A percentile compares a stretch with the other conserved stretches of the same genome.
phyloP scores from a whole-genome alignment of 2,113 vertebrate genomes.

The Bubo bubo region DNA sequence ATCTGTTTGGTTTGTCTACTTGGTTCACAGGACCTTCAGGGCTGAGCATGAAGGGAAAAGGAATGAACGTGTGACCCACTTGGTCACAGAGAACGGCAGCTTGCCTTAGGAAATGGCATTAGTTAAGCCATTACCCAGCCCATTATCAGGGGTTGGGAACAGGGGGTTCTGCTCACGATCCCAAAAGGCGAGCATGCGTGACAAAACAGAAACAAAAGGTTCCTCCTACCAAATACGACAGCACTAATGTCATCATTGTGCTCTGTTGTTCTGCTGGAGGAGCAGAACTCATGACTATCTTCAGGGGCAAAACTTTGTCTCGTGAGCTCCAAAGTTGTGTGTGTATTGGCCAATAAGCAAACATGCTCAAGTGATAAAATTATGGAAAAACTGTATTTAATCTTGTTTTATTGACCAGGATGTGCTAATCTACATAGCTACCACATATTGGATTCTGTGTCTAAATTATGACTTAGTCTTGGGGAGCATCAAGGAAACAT shows the following conservation, averaged over 20 bases:
- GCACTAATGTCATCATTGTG: not conserved
- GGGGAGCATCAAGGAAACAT: not conserved
- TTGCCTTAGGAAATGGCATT: not conserved
- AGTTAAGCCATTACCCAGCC: not conserved
- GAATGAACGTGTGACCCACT: fast-evolving
- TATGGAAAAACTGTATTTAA: not conserved
- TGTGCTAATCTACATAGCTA: not conserved
- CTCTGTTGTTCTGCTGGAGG: not conserved
- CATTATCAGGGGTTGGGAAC: not conserved
- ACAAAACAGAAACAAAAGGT: not conserved
- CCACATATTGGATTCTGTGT: not conserved
- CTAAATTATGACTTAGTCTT: not conserved
- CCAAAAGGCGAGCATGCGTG: not conserved
- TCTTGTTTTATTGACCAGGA: not conserved
- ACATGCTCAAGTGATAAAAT: not conserved
- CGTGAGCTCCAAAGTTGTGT: not conserved
- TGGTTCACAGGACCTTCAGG: not conserved
- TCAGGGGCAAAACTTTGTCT: not conserved
- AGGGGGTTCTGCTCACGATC: not conserved
- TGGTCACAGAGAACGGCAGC: not conserved
- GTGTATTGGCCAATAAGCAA: not conserved
- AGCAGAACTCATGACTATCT: not conserved
- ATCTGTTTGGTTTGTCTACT: not conserved
- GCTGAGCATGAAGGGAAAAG: not conserved
- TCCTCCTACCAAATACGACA: not conserved